Base-by-base conservation (phyloP, 2,797 vertebrate species). In the Xenopus petersii region DNA sequence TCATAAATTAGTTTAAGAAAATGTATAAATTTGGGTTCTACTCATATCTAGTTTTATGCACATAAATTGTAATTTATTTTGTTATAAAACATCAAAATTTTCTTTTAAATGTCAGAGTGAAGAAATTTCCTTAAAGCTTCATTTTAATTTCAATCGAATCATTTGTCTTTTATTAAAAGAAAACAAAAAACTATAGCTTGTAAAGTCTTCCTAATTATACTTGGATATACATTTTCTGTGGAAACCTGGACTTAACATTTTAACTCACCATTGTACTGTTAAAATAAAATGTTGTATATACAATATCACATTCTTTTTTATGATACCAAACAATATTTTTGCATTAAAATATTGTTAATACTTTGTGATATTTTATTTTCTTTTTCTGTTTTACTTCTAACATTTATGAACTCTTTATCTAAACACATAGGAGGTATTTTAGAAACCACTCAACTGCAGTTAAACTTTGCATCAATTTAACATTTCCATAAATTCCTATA, bases 41-140 rank as follows among this genome's bases (percentile, higher is more conserved):
- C 85, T 85, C 83, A 82, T 79, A 64, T 86, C 81, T 85, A 85
- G 75, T 85, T 86, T 83, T 89, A 81, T 86, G 81, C 86, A 71
- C 83, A 77, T 87, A 80, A 84, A 85, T 79, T 84, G 80, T 86
- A 89, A 91, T 87, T 89, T 91, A 90, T 90, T 91, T 81, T 84
- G 86, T 81, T 84, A 84, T 89, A 85, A 86, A 79, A 82, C 86
- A 87, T 85, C 81, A 84, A 82, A 89, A 78, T 77, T 79, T 79
- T 81, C 83, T 67, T 85, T 81, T 85, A 21, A 84, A 85, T 84
- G 73, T 78, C 82, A 87, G 86, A 86, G 70, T 80, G 84, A 84
- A 88, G 84, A 69, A 69, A 82, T 83, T 84, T 82, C 82, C 85
- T 83, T 86, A 80, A 88, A 83, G 81, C 71, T 77, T 82, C 84